Evolutionary conservation across 2,113 vertebrate species (phyloP).

Genomic region (Ictidomys tridecemlineatus): DNA sequence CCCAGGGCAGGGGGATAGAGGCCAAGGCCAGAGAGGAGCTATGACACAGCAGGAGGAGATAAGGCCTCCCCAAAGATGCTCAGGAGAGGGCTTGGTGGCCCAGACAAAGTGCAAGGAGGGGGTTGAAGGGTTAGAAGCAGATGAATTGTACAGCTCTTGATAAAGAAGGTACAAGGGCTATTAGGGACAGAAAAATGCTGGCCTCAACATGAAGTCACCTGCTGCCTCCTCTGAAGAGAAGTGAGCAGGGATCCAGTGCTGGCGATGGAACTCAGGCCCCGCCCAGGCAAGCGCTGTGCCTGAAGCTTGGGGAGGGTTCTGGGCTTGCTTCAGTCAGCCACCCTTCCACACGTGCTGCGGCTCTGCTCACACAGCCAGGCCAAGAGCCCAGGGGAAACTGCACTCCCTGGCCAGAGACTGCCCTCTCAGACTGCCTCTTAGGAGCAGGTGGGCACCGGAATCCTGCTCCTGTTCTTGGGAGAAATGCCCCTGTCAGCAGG

Average conservation of each 20-base stretch:
- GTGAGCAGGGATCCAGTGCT: neutral
- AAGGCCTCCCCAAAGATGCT: too few relatives aligned
- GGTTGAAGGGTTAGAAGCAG: too few relatives aligned
- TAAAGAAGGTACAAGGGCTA: neutral
- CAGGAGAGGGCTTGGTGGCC: neutral
- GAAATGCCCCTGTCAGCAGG: too few relatives aligned
- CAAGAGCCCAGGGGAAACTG: fast-evolving
- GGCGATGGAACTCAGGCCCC: neutral
- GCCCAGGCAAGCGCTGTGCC: too few relatives aligned
- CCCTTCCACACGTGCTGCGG: too few relatives aligned
- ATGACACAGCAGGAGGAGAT: fast-evolving
- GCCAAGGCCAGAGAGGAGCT: neutral
- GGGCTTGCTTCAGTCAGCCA: neutral
- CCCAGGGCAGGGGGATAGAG: neutral
- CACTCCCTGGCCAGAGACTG: fast-evolving
- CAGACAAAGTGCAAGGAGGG: neutral
- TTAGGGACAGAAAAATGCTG: too few relatives aligned
- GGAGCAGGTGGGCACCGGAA: too few relatives aligned
- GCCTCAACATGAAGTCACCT: too few relatives aligned
- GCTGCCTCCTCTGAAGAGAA: neutral
- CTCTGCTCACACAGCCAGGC: neutral
- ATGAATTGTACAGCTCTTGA: neutral
- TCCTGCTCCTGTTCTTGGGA: too few relatives aligned
- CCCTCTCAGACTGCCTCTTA: neutral
- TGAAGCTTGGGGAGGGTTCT: neutral